phyloP scores from a whole-genome alignment of 2,113 vertebrate genomes.

The Fulica atra region DNA sequence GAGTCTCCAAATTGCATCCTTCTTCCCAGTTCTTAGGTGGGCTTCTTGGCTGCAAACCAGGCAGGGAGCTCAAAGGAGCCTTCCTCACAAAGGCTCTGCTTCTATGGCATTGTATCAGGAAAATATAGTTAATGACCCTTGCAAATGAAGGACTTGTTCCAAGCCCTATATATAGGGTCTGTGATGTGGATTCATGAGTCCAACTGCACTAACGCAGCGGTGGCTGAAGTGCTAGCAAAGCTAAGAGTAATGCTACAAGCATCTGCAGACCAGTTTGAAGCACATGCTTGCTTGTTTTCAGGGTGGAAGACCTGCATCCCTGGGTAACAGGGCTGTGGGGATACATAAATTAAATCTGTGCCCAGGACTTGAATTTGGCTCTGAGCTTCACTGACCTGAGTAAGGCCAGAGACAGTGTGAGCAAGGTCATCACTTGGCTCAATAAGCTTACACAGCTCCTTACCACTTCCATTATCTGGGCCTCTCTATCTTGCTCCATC shows the following conservation, averaged over 20 bases:
- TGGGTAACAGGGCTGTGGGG: background rate
- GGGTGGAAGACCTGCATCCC: background rate
- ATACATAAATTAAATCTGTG: background rate
- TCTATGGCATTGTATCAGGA: background rate
- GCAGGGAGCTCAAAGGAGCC: background rate
- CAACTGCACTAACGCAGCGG: background rate
- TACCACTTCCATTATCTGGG: slow-evolving; percentile 5
- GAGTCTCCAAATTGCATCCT: background rate
- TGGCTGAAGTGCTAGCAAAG: background rate
- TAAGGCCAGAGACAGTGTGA: background rate
- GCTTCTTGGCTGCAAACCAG: background rate
- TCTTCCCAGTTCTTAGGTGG: background rate
- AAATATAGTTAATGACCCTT: background rate
- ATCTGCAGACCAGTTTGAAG: background rate
- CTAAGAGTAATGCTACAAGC: background rate
- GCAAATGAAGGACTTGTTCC: background rate
- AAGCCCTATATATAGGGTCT: background rate
- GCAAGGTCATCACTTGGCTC: slow-evolving; percentile 1
- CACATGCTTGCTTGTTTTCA: background rate
- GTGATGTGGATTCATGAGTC: background rate
- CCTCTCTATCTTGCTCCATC: slow-evolving; percentile 46
- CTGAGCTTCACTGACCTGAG: background rate
- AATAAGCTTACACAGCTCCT: background rate
- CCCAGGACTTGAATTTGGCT: background rate
- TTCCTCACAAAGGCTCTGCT: background rate